Evolutionary conservation across 2,888 invertebrate species (phyloP), one percentile per base, ranked within the genome.

Genomic region (Trachelus stipa): DNA sequence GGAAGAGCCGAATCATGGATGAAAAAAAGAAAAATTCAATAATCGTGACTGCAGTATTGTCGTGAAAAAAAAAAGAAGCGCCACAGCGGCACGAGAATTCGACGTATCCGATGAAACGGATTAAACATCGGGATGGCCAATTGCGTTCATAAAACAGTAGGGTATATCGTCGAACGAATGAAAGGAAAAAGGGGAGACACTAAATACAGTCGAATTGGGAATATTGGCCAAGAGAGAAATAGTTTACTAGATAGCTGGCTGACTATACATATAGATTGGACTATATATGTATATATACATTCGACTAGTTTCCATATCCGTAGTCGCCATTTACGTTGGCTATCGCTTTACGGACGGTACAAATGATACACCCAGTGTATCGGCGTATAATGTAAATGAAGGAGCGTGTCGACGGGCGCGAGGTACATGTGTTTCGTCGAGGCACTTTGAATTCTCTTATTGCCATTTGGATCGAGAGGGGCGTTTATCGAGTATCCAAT

Each of bases 361-460:
- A 56, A 56, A 56, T 56, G 40, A 56, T 23, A 23, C 40, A 56
- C 40, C 40, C 40, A 1, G 40, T 23, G 23, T 56, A 56, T 56
- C 40, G 40, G 40, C 9, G 40, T 6, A 23, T 71, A 30, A 71
- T 71, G 71, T 33, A 71, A 71, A 71, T 71, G 71, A 71, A 71
- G 40, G 11, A 71, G 71, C 31, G 33, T 33, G 71, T 71, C 71
- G 30, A 30, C 15, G 71, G 71, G 31, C 30, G 30, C 12, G 31
- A 35, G 31, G 2, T 71, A 33, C 71, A 33, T 71, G 71, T 71
- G 71, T 33, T 71, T 71, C 71, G 11, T 15, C 69, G 69, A 6
- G n/a, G 69, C 69, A 12, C 69, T 30, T 12, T 33, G 69, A 30
- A 30, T 69, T 69, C 69, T 30, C 71, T 30, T 71, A 71, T 71